Conservation (phyloP, 2,797 vertebrate species). For the Sphaeramia orbicularis region DNA sequence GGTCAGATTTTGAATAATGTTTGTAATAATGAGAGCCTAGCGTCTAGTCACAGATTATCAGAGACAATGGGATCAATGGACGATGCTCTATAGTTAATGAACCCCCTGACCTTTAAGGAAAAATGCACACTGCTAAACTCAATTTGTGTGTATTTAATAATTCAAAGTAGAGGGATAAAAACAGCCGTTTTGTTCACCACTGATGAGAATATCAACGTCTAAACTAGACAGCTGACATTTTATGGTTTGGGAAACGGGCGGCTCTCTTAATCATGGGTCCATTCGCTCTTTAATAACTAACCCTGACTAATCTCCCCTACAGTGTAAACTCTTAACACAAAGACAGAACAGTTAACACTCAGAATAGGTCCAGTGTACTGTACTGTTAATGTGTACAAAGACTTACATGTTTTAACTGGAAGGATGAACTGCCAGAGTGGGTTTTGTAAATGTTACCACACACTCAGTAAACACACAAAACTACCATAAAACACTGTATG, state of each 20-base stretch:
- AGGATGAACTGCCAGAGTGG: neutral
- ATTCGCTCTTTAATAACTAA: constrained; percentile 83
- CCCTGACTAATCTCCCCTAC: constrained; percentile 70
- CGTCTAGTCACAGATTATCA: constrained; percentile 66
- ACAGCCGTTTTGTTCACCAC: constrained; percentile 68
- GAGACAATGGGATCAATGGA: constrained; percentile 80
- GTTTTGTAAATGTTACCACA: constrained; percentile 19
- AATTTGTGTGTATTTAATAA: constrained; percentile 88
- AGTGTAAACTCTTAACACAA: constrained; percentile 50
- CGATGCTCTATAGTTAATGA: constrained; percentile 78
- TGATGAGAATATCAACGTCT: constrained; percentile 79
- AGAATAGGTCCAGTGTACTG: constrained; percentile 8
- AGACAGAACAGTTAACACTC: constrained; percentile 42
- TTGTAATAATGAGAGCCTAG: constrained; percentile 73
- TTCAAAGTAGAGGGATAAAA: constrained; percentile 82
- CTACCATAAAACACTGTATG: neutral
- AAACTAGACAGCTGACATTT: constrained; percentile 83
- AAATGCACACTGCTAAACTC: constrained; percentile 80
- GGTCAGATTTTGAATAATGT: constrained; percentile 80
- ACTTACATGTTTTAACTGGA: neutral
- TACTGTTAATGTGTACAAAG: constrained; percentile 25
- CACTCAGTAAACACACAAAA: constrained; percentile 36
- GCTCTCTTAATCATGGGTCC: constrained; percentile 77
- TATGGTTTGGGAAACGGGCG: constrained; percentile 75
- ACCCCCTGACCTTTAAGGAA: constrained; percentile 84